Evolutionary conservation across 2,888 invertebrate species (phyloP).

Genomic region (Choreutis nemorana): DNA sequence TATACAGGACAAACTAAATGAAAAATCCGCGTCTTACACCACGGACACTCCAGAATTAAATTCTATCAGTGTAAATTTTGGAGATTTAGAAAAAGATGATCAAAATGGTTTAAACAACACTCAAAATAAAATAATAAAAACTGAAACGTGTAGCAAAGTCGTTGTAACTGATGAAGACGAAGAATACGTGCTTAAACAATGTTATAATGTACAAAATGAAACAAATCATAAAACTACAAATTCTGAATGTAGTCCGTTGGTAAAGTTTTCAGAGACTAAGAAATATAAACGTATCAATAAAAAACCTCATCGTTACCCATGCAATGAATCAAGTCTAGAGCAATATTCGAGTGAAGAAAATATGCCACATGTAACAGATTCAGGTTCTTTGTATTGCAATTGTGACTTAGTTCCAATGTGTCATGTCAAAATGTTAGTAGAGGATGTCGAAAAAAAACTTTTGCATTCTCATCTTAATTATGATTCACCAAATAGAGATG

Average conservation of each 20-base stretch:
- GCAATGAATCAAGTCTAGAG: background rate
- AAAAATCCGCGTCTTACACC: too few relatives aligned
- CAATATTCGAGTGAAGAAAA: conserved; percentile 7
- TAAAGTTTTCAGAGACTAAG: conserved; percentile 9
- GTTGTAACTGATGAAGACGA: too few relatives aligned
- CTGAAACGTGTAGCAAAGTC: too few relatives aligned
- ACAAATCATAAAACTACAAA: conserved; percentile 17
- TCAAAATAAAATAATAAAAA: too few relatives aligned
- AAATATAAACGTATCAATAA: too few relatives aligned
- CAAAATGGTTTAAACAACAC: too few relatives aligned
- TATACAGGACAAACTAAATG: too few relatives aligned
- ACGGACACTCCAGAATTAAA: too few relatives aligned
- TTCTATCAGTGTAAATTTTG: too few relatives aligned
- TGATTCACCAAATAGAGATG: conserved; percentile 34
- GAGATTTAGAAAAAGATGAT: too few relatives aligned
- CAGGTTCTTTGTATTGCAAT: conserved; percentile 22
- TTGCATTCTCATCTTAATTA: conserved; percentile 38
- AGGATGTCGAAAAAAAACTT: conserved; percentile 43
- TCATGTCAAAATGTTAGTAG: conserved; percentile 52
- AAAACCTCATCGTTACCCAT: background rate
- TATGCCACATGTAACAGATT: conserved; percentile 8
- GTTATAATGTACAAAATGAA: conserved; percentile 9
- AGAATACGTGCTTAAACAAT: conserved; percentile 7
- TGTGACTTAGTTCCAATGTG: conserved; percentile 49
- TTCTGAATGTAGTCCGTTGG: conserved; percentile 21